These are phyloP conservation scores for Sialia sialis DNA, from an alignment of 2,113 vertebrate species.

Conservation along the genomic window DNA sequence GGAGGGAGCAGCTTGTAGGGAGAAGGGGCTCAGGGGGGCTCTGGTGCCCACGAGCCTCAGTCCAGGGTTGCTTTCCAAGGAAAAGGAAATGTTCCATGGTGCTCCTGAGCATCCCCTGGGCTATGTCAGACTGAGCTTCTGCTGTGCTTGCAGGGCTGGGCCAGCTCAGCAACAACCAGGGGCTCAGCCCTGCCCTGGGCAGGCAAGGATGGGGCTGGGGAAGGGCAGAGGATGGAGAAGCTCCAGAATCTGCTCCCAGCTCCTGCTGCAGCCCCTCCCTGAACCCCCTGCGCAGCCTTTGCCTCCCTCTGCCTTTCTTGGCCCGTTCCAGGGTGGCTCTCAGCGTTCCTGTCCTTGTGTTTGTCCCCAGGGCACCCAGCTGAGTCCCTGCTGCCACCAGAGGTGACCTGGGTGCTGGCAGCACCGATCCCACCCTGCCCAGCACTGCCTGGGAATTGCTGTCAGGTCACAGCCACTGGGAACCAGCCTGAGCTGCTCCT, in stretches of 20 bases:
- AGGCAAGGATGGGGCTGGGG: not conserved
- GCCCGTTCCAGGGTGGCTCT: not conserved
- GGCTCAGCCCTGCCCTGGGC: not conserved
- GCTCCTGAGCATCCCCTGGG: not conserved
- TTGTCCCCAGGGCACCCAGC: not conserved
- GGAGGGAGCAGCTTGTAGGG: not conserved
- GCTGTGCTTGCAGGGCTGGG: not conserved
- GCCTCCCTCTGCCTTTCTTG: not conserved
- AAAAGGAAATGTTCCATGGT: not conserved
- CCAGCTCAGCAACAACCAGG: not conserved
- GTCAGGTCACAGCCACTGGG: no score
- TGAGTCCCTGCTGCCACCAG: not conserved
- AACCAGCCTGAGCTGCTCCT: no score
- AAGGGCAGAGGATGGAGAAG: not conserved
- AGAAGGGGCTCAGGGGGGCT: rapidly evolving
- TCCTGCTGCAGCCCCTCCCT: not conserved
- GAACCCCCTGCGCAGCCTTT: not conserved
- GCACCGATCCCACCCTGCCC: not conserved
- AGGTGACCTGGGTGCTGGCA: not conserved
- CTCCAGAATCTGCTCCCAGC: not conserved
- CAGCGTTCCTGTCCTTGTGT: not conserved
- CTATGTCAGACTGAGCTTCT: no score
- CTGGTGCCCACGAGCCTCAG: rapidly evolving
- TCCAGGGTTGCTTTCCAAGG: not conserved
- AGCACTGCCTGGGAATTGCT: not conserved